phyloP scores from a whole-genome alignment of 23 tunicate species.

The Oikopleura vanhoeffeni region DNA sequence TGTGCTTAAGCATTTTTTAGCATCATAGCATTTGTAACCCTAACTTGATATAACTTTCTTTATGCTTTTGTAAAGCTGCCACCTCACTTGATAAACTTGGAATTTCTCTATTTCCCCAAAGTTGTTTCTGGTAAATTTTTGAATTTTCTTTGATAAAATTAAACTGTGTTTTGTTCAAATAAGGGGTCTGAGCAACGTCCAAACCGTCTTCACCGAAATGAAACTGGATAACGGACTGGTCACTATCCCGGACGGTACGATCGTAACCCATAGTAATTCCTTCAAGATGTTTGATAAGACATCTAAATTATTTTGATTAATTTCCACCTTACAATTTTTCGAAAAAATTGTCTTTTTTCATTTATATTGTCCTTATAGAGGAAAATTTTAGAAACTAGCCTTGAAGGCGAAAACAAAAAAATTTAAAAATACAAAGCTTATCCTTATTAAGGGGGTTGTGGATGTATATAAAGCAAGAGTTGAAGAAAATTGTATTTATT shows the following conservation, averaged over 20 bases:
- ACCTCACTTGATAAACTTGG: not conserved
- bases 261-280: conserved; percentile 60
- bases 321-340: not conserved
- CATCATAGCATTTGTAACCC: too few relatives aligned
- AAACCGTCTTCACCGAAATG: conserved; percentile 89
- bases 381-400: not conserved
- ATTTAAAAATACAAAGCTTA: too few relatives aligned
- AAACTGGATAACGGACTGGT: conserved; percentile 69
- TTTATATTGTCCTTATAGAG: too few relatives aligned
- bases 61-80: not conserved
- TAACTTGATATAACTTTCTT: not conserved
- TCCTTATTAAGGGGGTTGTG: too few relatives aligned
- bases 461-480: too few relatives aligned
- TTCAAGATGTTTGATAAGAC: conserved; percentile 67
- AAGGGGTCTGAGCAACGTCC: conserved; percentile 48
- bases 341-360: not conserved
- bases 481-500: too few relatives aligned
- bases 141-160: not conserved
- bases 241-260: conserved; percentile 74
- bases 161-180: conserved; percentile 20
- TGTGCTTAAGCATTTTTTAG: too few relatives aligned
- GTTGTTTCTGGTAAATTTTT: not conserved
- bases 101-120: not conserved
- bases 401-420: not conserved
- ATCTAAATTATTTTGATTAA: conserved; percentile 28